phyloP scores from a whole-genome alignment of 23 tunicate genomes.

The Halocynthia roretzi region DNA sequence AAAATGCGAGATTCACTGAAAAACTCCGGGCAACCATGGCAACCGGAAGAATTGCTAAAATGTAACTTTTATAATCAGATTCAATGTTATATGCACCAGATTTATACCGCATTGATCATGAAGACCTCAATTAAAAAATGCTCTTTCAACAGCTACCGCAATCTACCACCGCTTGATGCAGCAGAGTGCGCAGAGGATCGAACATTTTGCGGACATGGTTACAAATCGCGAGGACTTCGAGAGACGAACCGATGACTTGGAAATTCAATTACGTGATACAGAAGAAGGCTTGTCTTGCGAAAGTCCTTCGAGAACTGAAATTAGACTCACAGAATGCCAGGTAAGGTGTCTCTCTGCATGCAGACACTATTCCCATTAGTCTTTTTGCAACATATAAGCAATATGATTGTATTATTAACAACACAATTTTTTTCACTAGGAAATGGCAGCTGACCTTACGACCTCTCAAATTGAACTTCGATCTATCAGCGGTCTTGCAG shows the following conservation, averaged over 20 bases:
- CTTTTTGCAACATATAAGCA: too few species aligned
- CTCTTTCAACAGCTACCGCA: slow-evolving; percentile 58
- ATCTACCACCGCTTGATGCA: slow-evolving; percentile 70
- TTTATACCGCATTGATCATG: background rate
- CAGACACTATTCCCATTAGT: too few species aligned
- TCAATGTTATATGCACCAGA: background rate
- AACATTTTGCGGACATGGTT: slow-evolving; percentile 71
- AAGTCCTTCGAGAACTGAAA: slow-evolving; percentile 66
- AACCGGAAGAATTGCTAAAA: slow-evolving; percentile 91
- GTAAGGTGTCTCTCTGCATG: background rate
- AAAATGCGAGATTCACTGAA: slow-evolving; percentile 87
- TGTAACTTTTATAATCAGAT: slow-evolving; percentile 5
- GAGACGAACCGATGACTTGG: slow-evolving; percentile 36
- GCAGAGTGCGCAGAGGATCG: slow-evolving; percentile 49
- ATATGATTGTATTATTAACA: background rate
- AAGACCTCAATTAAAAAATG: slow-evolving; percentile 2
- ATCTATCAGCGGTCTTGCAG: slow-evolving; percentile 61
- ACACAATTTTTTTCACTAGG: slow-evolving; percentile 23
- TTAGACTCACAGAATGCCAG: slow-evolving; percentile 50
- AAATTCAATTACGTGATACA: slow-evolving; percentile 46
- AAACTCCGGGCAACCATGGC: slow-evolving; percentile 98
- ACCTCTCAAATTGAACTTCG: slow-evolving; percentile 60
- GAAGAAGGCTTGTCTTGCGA: slow-evolving; percentile 30
- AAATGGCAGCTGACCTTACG: slow-evolving; percentile 78
- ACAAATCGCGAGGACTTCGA: slow-evolving; percentile 60